These are phyloP conservation scores for Asobara japonica DNA, from an alignment of 1,140 invertebrate species.

Conservation along the genomic window DNA sequence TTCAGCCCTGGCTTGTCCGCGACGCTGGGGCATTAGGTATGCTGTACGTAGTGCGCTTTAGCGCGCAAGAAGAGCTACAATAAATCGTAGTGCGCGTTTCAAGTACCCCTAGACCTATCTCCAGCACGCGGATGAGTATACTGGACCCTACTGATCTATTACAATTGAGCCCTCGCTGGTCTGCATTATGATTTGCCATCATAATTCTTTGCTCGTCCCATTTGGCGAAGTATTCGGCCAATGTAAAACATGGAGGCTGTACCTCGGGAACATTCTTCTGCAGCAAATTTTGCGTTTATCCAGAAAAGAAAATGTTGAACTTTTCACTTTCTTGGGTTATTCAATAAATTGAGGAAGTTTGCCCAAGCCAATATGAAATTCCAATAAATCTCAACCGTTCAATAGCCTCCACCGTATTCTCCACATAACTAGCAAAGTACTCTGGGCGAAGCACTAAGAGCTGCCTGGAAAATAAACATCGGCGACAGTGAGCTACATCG, in stretches of 20 bases:
- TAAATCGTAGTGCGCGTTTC: conserved; percentile 53
- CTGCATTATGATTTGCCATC: too few relatives aligned
- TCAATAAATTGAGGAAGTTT: neutral
- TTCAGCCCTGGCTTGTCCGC: conserved; percentile 41
- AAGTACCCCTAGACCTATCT: conserved; percentile 34
- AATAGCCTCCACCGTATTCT: neutral
- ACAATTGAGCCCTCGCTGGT: neutral
- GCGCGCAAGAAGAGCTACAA: conserved; percentile 54
- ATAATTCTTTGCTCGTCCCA: too few relatives aligned
- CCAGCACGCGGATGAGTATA: conserved; percentile 14
- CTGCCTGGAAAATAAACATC: too few relatives aligned
- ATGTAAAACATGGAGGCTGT: too few relatives aligned
- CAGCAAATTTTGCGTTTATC: too few relatives aligned
- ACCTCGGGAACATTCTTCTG: too few relatives aligned
- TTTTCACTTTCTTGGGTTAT: neutral
- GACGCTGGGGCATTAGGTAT: conserved; percentile 51
- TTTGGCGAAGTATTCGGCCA: too few relatives aligned
- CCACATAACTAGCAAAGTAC: neutral
- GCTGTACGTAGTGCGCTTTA: conserved; percentile 53
- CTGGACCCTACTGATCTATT: neutral
- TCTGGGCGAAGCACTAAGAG: neutral
- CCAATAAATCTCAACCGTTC: neutral
- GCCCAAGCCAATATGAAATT: neutral
- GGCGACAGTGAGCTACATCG: too few relatives aligned
- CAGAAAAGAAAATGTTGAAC: neutral